Evolutionary conservation across 2,888 invertebrate genomes (phyloP), one percentile per base, ranked within the genome.

Genomic region (Archips xylosteana): DNA sequence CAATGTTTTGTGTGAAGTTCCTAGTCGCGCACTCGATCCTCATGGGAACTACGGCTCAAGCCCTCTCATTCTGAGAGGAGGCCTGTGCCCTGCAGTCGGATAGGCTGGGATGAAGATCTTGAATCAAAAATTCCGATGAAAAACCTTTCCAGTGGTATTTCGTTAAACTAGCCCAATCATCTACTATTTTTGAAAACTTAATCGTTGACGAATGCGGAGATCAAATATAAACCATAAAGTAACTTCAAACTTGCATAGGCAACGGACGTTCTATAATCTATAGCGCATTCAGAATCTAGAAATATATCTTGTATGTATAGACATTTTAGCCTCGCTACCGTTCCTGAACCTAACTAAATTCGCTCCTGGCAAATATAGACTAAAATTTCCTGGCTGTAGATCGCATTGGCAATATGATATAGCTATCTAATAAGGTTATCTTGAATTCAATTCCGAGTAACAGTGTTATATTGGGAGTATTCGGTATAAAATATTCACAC

Each of bases 341-440:
- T 69, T 76, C 78, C 78, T 78, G 84, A 80, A 80, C 84, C 82
- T 81, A 83, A 86, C 82, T 81, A 83, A 86, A 86, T 87, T 82
- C 83, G 83, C 84, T 86, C 84, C 81, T 77, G 80, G 80, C 81
- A 82, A 85, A 88, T 87, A 86, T 85, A 86, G 84, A 84, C 83
- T 83, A 76, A 82, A 83, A 83, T 81, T 83, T 82, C 81, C 75
- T 75, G 77, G 78, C 76, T 66, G 82, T 76, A 78, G 79, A 81
- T 83, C 75, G 77, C 78, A 78, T 77, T 76, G 78, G 78, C 80
- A 83, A 82, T 80, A 81, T 83, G 83, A 85, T 69, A 73, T 69
- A 69, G 68, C 47, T 42, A 69, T 59, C 68, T 73, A 73, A 73
- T 69, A 73, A 42, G 63, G 51, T 67, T 71, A 68, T 63, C 57